Base-by-base conservation (phyloP, 1,140 invertebrate species). In the Paramacrobiotus metropolitanus region DNA sequence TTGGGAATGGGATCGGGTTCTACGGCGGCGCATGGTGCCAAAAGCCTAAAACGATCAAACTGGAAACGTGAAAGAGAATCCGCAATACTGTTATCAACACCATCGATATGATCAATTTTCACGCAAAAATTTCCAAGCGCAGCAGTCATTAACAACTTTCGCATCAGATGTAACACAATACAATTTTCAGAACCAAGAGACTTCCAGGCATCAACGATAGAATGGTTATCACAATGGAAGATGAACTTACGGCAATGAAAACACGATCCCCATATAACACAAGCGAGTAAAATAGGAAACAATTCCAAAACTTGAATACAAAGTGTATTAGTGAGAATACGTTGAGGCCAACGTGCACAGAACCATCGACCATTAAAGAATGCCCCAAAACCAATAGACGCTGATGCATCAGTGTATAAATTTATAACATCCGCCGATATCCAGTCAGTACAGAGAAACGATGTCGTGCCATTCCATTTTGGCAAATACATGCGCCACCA, bases 311-410 rank as follows among this genome's bases (percentile, higher is more conserved):
- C 15, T 24, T 55, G 15, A 24, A 55, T 55, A 24, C 15, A 20
- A 28, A 55, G 28, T 4, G 15, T 20, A 28, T 15, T 28, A 24
- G 4, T 4, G 24, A 15, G 4, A 4, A 55, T 4, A 15, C 48
- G 28, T 15, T 55, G 4, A 4, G 24, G 48, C 15, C 48, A 55
- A 24, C 15, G 15, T 9, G 28, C 4, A 4, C 4, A 28, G 28
- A 55, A 55, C 48, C 48, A 55, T 20, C 24, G 48, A 28, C 24
- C 48, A 55, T 55, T 24, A 55, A 55, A 55, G 24, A 55, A 55
- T 15, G 15, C 48, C 4, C 48, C 48, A 24, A 15, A 55, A 24
- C 48, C 48, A 20, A 55, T 9, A 40, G 34, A 40, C 9, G 34
- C 9, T 15, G 34, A 40, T 28, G 48, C 48, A 24, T 55, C 48